A percentile compares a stretch with the other conserved stretches of the same genome.
Evolutionary conservation across 2,888 invertebrate genomes (phyloP).

Genomic region (Philopedon plagiatum): DNA sequence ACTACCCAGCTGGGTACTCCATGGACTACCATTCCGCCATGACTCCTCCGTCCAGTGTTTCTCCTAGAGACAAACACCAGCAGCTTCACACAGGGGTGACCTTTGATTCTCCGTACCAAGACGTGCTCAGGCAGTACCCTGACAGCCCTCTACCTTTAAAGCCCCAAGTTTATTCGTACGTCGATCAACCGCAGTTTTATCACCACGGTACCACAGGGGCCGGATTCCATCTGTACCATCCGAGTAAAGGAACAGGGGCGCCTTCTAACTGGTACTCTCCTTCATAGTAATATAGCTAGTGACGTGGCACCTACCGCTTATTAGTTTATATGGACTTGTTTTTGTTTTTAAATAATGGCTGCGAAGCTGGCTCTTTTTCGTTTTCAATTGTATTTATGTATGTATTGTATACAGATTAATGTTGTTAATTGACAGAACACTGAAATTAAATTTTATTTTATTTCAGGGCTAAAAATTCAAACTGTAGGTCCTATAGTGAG

Average conservation of each 20-base stretch:
- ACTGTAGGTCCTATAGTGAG: not conserved
- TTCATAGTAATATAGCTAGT: conserved; percentile 63
- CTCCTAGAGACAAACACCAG: conserved; percentile 89
- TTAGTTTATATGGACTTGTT: conserved; percentile 12
- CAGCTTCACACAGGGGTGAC: conserved; percentile 73
- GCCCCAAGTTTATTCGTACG: conserved; percentile 88
- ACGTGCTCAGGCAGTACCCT: conserved; percentile 76
- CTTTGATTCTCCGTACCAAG: conserved; percentile 68
- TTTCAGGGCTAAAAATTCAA: conserved; percentile 5
- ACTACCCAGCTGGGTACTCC: conserved; percentile 74
- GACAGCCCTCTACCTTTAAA: conserved; percentile 84
- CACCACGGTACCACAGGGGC: conserved; percentile 73
- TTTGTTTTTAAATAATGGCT: conserved; percentile 2
- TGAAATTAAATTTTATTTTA: not conserved
- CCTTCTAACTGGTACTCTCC: conserved; percentile 69
- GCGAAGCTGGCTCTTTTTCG: not conserved
- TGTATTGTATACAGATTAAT: conserved; percentile 35
- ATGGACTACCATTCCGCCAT: conserved; percentile 94
- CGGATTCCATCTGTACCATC: conserved; percentile 92
- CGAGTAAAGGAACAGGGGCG: conserved; percentile 73
- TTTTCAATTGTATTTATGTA: conserved; percentile 35
- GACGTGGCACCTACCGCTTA: conserved; percentile 15
- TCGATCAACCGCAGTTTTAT: conserved; percentile 90
- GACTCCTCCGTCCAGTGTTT: conserved; percentile 98
- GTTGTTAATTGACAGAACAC: conserved; percentile 16